These are phyloP conservation scores for Chromis chromis DNA, from an alignment of 2,797 vertebrate species.

Conservation along the genomic window DNA sequence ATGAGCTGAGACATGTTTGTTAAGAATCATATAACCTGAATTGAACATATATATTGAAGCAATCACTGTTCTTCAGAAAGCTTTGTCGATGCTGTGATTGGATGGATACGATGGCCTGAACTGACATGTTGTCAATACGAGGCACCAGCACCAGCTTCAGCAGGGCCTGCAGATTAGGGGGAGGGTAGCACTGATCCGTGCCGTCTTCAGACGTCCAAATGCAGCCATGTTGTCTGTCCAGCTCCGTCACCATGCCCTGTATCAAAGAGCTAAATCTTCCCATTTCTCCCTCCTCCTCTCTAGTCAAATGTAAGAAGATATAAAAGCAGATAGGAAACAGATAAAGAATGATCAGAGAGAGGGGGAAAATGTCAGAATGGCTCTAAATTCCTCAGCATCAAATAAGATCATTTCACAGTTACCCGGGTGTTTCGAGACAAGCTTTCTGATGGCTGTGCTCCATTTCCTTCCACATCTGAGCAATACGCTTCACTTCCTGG, in stretches of 20 bases:
- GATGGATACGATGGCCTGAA: slow-evolving; percentile 74
- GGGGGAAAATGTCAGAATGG: not conserved
- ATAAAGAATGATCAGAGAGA: not conserved
- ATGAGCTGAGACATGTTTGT: slow-evolving; percentile 67
- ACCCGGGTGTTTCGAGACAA: slow-evolving; percentile 44
- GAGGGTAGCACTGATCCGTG: slow-evolving; percentile 66
- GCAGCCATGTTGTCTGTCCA: slow-evolving; percentile 60
- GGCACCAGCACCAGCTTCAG: slow-evolving; percentile 73
- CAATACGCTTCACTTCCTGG: slow-evolving; percentile 68
- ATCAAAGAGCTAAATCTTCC: slow-evolving; percentile 65
- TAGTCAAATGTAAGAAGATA: slow-evolving; percentile 25
- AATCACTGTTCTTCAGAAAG: not conserved
- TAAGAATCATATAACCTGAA: slow-evolving; percentile 42
- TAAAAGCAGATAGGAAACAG: slow-evolving; percentile 6
- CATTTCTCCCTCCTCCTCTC: slow-evolving; percentile 37
- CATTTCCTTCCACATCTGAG: slow-evolving; percentile 78
- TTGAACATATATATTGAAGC: not conserved
- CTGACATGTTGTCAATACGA: slow-evolving; percentile 54
- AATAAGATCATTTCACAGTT: slow-evolving; percentile 12
- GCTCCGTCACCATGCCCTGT: slow-evolving; percentile 66
- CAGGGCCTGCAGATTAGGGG: slow-evolving; percentile 73
- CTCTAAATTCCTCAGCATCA: not conserved
- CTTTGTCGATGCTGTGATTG: not conserved
- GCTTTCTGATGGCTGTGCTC: slow-evolving; percentile 54
- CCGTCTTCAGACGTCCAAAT: slow-evolving; percentile 69